phyloP scores from a whole-genome alignment of 2,888 invertebrate species.

The Lycophotia porphyrea region DNA sequence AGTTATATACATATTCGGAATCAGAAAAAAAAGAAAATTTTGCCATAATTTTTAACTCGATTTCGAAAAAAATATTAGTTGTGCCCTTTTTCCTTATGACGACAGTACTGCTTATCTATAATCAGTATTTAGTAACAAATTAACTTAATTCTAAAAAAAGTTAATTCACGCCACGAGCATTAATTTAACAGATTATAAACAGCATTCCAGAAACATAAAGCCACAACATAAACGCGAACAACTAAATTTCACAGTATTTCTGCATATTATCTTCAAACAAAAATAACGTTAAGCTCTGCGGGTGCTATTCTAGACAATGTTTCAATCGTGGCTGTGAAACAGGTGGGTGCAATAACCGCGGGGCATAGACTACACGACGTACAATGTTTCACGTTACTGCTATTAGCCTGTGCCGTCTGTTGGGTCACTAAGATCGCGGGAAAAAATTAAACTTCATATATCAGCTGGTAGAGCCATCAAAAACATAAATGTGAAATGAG shows the following conservation, averaged over 20 bases:
- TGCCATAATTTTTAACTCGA: too few species aligned
- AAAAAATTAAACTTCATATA: not conserved
- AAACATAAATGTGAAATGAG: too few species aligned
- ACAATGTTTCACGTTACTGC: slow-evolving; percentile 20
- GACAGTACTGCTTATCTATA: too few species aligned
- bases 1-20: too few species aligned
- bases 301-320: slow-evolving; percentile 38
- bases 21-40: too few species aligned
- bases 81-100: too few species aligned
- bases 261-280: slow-evolving; percentile 20
- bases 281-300: slow-evolving; percentile 26
- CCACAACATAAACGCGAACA: slow-evolving; percentile 1
- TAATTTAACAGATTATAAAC: not conserved
- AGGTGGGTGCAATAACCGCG: slow-evolving; percentile 38
- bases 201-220: not conserved
- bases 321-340: slow-evolving; percentile 38
- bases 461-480: too few species aligned
- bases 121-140: not conserved
- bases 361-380: slow-evolving; percentile 38
- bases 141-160: not conserved
- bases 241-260: not conserved
- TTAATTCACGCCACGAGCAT: not conserved
- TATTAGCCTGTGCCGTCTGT: slow-evolving; percentile 17
- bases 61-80: too few species aligned
- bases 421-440: slow-evolving; percentile 15